phyloP scores from a whole-genome alignment of 2,797 vertebrate genomes.

The Mico argentatus region DNA sequence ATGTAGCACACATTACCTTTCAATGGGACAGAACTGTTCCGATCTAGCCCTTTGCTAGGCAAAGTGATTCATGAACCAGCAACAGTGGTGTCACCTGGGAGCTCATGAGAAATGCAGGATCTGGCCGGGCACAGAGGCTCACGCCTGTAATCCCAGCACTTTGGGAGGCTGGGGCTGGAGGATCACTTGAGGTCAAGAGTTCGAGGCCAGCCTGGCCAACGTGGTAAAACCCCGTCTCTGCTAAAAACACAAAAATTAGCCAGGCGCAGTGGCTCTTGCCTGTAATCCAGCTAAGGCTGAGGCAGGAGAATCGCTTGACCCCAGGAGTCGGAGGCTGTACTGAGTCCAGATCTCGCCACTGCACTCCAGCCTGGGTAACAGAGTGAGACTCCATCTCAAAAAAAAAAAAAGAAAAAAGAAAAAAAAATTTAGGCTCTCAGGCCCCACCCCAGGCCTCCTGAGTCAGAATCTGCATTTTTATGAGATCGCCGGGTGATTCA shows the following conservation, averaged over 20 bases:
- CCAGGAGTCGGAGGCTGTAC: no score
- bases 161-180: background rate
- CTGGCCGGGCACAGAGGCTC: background rate
- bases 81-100: background rate
- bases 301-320: no score
- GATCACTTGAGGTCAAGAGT: background rate
- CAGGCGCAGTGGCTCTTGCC: no score
- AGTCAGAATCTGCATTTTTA: conserved; percentile 21
- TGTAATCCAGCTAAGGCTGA: no score
- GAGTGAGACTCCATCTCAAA: no score
- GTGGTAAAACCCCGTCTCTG: background rate
- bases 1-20: background rate
- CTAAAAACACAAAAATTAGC: no score
- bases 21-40: background rate
- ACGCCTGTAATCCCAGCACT: background rate
- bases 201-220: background rate
- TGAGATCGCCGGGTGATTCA: conserved; percentile 34
- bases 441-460: background rate
- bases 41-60: background rate
- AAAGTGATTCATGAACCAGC: background rate
- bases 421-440: background rate
- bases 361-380: no score
- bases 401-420: no score
- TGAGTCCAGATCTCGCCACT: no score
- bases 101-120: conserved; percentile 7